Conservation (phyloP, 2,113 vertebrate species). For the Paraplagusia blochii region DNA sequence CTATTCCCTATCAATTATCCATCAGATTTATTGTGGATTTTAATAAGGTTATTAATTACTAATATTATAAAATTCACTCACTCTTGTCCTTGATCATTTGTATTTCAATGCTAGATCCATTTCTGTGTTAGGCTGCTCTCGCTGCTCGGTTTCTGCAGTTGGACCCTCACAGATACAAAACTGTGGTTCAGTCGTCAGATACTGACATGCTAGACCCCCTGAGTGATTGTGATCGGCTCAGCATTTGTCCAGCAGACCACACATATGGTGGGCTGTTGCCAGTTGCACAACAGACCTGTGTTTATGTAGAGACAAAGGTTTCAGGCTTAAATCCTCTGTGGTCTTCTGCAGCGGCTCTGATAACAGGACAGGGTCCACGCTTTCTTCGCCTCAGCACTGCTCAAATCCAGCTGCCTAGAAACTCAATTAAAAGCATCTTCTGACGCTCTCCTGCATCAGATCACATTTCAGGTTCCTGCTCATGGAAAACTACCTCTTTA, state of each 20-base stretch:
- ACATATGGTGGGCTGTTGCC: constrained; percentile 21
- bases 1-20: no score
- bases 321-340: constrained; percentile 28
- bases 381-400: constrained; percentile 35
- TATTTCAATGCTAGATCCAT: constrained; percentile 14
- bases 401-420: constrained; percentile 47
- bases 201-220: constrained; percentile 34
- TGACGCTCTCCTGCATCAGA: constrained; percentile 36
- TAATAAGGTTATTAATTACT: no score
- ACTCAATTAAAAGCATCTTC: constrained; percentile 50
- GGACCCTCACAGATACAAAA: constrained; percentile 31
- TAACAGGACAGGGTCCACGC: constrained; percentile 19
- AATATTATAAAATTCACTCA: no score
- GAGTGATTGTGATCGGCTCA: constrained; percentile 46
- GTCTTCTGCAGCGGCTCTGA: constrained; percentile 12
- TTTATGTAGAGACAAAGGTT: constrained; percentile 48
- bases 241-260: constrained; percentile 20
- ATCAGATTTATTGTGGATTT: no score
- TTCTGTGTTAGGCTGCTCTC: constrained; percentile 17
- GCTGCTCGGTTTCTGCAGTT: constrained; percentile 26
- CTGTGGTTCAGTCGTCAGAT: constrained; percentile 56
- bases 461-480: constrained; percentile 38
- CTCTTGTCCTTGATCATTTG: not conserved
- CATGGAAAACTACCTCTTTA: constrained; percentile 46
- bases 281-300: constrained; percentile 24